These are phyloP conservation scores for Tachina grossa DNA, from an alignment of 2,888 invertebrate genomes.

Conservation along the genomic window DNA sequence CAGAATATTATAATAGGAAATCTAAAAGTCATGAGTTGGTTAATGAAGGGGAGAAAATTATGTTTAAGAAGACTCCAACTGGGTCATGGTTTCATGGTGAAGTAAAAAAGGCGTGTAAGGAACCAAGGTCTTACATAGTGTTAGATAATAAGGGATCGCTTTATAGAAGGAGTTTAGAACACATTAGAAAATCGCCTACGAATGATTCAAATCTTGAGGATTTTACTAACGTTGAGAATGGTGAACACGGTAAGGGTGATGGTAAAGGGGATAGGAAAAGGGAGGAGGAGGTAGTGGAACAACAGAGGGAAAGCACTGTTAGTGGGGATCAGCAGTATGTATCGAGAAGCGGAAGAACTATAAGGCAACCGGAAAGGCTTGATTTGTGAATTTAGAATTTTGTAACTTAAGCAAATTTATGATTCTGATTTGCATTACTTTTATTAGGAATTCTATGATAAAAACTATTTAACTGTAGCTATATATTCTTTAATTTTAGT, in stretches of 20 bases:
- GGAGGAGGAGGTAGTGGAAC: not conserved
- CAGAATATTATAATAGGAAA: conserved; percentile 14
- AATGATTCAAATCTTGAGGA: conserved; percentile 1
- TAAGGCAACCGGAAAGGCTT: conserved; percentile 13
- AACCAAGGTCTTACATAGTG: conserved; percentile 8
- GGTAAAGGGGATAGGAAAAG: not conserved
- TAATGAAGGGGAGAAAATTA: conserved; percentile 6
- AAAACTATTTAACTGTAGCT: not conserved
- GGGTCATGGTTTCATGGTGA: conserved; percentile 3
- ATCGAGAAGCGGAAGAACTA: not conserved
- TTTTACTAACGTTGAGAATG: not conserved
- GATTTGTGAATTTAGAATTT: not conserved
- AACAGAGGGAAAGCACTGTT: not conserved
- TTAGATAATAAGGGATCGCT: conserved; percentile 20
- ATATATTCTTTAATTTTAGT: not conserved
- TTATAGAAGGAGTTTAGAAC: conserved; percentile 28
- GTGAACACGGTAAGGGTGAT: not conserved
- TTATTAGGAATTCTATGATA: not conserved
- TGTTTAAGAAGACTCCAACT: conserved; percentile 15
- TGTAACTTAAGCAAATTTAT: not conserved
- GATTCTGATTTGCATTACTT: not conserved
- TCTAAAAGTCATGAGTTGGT: not conserved
- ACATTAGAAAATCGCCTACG: conserved; percentile 20
- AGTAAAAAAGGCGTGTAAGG: not conserved
- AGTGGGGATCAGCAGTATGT: not conserved